Conservation (phyloP, 2,888 invertebrate species). For the Ditula angustiorana region DNA sequence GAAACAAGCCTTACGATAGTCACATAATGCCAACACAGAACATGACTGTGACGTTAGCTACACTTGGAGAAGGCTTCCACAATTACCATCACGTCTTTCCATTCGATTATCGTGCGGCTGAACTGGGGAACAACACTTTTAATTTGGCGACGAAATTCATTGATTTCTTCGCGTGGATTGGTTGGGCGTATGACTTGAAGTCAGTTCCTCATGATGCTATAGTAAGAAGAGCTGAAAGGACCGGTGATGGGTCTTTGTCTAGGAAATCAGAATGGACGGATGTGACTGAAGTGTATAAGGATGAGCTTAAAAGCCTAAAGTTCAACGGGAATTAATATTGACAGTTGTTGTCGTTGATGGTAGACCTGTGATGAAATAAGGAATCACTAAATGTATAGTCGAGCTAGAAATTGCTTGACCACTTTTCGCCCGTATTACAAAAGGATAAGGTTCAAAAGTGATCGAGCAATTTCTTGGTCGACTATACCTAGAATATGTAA, state of each 20-base stretch:
- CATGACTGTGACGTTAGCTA: conserved; percentile 6
- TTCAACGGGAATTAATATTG: no score
- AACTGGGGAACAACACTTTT: conserved; percentile 72
- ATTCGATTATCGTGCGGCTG: conserved; percentile 90
- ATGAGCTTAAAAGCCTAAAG: no score
- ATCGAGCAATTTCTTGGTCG: no score
- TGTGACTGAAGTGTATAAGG: conserved; percentile 1
- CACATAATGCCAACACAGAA: conserved; percentile 61
- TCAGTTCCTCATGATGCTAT: conserved; percentile 71
- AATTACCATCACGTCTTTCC: conserved; percentile 94
- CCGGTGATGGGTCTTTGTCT: conserved; percentile 27
- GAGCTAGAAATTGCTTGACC: no score
- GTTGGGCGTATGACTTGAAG: conserved; percentile 92
- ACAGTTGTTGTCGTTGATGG: no score
- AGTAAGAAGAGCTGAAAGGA: not conserved
- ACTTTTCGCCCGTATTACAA: no score
- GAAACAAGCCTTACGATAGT: conserved; percentile 95
- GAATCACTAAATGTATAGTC: no score
- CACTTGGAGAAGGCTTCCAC: conserved; percentile 89
- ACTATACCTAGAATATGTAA: no score
- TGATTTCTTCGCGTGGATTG: conserved; percentile 70
- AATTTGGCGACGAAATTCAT: conserved; percentile 27
- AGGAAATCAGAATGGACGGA: conserved; percentile 10
- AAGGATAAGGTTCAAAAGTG: no score
- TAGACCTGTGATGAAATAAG: no score